phyloP scores from a whole-genome alignment of 2,113 vertebrate species.

The Mus pahari region DNA sequence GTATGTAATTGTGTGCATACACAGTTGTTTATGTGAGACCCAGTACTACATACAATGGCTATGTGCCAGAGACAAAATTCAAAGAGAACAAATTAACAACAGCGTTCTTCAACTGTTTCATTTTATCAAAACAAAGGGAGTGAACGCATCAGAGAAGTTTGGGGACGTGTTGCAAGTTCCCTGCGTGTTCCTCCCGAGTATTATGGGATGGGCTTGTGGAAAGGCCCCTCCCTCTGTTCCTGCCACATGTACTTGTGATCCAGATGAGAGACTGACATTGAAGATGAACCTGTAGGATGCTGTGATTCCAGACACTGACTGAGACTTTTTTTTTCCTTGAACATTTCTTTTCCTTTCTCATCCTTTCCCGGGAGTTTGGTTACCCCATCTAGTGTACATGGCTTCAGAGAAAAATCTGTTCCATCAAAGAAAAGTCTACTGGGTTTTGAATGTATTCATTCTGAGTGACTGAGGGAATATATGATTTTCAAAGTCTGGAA shows the following conservation, averaged over 20 bases:
- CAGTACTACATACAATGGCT: neutral
- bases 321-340: neutral
- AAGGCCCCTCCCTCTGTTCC: neutral
- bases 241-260: neutral
- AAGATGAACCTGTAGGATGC: neutral
- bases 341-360: neutral
- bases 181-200: neutral
- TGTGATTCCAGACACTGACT: neutral
- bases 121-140: neutral
- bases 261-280: neutral
- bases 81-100: neutral
- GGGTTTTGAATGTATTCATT: neutral
- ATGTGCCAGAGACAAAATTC: neutral
- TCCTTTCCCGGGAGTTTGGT: neutral
- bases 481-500: neutral
- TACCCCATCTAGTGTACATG: neutral
- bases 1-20: neutral
- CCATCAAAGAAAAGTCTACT: neutral
- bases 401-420: conserved; percentile 6
- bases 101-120: neutral
- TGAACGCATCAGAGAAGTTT: neutral
- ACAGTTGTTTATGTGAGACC: neutral
- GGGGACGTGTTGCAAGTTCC: neutral
- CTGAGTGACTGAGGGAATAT: neutral
- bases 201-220: neutral